Base-by-base conservation (phyloP, 2,888 invertebrate genomes). In the Heterodera filipjevi region DNA sequence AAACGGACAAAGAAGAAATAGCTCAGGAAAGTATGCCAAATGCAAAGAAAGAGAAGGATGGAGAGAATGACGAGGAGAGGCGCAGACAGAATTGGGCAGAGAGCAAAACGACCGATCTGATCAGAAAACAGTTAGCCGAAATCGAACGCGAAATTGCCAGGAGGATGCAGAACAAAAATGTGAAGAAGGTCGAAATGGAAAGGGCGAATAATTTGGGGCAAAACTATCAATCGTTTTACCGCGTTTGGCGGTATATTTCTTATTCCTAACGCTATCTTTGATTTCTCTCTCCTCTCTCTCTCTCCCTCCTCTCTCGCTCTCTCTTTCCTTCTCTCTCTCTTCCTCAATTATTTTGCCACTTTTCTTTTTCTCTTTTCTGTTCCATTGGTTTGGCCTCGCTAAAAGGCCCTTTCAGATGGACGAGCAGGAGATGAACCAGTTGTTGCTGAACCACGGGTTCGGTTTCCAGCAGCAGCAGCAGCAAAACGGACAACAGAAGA, bases 81-180 rank as follows among this genome's bases (percentile, higher is more conserved):
- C n/a, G 59, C 8, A 59, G 59, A 59, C 59, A 59, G 59, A 59
- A 59, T 59, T 59, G n/a, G 59, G 5, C 27, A n/a, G 59, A 59
- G 59, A 59, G 59, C 27, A 59, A 59, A 27, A 68, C 68, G 2
- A 68, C 33, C 10, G 68, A 33, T 49, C 88, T 92, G 76, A 91
- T 92, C 88, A 90, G 91, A 85, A 91, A 94, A 90, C 92, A 94
- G 91, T 92, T 94, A 90, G 91, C 92, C 81, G 93, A 94, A 91
- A 92, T 93, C 86, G 92, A 94, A 91, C 91, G 93, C 88, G 92
- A 94, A 91, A 92, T 93, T 88, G 91, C 93, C 81, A 88, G 90
- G 81, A 84, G 90, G 77, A 85, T 86, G 49, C 87, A 88, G 79
- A 89, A 89, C 80, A 86, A 89, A 79, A 87, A 89, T 80, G 84